Evolutionary conservation across 2,888 invertebrate species (phyloP).

Genomic region (Drosophila engyochracea): DNA sequence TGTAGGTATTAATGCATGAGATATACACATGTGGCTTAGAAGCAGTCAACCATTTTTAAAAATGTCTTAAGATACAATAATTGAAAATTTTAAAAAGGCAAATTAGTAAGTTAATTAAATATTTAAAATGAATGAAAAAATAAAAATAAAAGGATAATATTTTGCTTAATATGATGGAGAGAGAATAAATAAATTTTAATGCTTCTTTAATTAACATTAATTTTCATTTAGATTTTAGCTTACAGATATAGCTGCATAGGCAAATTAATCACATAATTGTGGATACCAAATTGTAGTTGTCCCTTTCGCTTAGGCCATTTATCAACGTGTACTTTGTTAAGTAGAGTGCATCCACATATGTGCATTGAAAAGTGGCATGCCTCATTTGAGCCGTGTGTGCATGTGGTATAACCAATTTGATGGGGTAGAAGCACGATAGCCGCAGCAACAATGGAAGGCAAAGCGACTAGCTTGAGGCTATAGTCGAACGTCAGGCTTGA

Average conservation of each 20-base stretch:
- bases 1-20: background rate
- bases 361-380: background rate
- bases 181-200: background rate
- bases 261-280: background rate
- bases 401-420: slow-evolving; percentile 36
- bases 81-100: background rate
- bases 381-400: slow-evolving; percentile 3
- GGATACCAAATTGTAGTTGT: background rate
- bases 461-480: slow-evolving; percentile 45
- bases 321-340: background rate
- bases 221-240: background rate
- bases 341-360: background rate
- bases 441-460: slow-evolving; percentile 45
- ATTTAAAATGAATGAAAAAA: background rate
- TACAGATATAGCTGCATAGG: background rate
- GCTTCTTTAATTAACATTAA: background rate
- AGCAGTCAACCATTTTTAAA: background rate
- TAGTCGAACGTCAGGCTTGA: slow-evolving; percentile 17
- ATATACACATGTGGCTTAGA: background rate
- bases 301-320: background rate
- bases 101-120: background rate
- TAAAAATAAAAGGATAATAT: background rate
- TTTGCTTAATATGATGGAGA: background rate
- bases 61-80: too few species aligned
- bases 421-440: slow-evolving; percentile 39